Evolutionary conservation across 2,113 vertebrate genomes (phyloP).

Genomic region (Pheucticus melanocephalus): DNA sequence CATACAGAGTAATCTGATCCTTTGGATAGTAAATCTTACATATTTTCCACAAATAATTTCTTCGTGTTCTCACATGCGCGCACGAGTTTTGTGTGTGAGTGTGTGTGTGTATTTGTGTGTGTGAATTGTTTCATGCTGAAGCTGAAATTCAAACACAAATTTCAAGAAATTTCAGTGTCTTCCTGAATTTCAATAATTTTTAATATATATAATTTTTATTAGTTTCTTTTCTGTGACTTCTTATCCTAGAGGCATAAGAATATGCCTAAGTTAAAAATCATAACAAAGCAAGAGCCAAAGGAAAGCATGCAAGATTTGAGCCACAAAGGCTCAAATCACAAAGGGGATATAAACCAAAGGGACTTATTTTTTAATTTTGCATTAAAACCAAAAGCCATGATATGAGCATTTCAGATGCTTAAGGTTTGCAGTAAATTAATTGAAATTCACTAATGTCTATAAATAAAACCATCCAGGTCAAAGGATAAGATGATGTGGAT

Average conservation of each 20-base stretch:
- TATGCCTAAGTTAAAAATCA: background rate
- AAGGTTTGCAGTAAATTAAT: background rate
- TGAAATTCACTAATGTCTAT: background rate
- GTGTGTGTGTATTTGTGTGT: too few relatives aligned
- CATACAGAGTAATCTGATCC: background rate
- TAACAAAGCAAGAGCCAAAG: background rate
- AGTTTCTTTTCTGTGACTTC: background rate
- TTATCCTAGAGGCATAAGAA: background rate
- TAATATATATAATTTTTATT: background rate
- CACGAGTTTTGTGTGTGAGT: background rate
- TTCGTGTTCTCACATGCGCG: rapidly evolving
- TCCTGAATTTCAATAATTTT: background rate
- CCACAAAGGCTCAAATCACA: background rate
- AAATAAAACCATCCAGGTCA: background rate
- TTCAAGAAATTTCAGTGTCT: background rate
- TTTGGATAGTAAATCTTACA: background rate
- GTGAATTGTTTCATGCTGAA: background rate
- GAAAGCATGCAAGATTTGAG: background rate
- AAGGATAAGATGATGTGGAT: background rate
- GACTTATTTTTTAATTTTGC: background rate
- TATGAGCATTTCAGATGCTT: background rate
- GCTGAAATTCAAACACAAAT: background rate
- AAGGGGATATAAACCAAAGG: background rate
- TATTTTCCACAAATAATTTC: background rate
- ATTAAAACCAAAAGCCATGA: background rate